These are phyloP conservation scores for Trissolcus basalis DNA, from an alignment of 1,140 invertebrate species.

Conservation along the genomic window DNA sequence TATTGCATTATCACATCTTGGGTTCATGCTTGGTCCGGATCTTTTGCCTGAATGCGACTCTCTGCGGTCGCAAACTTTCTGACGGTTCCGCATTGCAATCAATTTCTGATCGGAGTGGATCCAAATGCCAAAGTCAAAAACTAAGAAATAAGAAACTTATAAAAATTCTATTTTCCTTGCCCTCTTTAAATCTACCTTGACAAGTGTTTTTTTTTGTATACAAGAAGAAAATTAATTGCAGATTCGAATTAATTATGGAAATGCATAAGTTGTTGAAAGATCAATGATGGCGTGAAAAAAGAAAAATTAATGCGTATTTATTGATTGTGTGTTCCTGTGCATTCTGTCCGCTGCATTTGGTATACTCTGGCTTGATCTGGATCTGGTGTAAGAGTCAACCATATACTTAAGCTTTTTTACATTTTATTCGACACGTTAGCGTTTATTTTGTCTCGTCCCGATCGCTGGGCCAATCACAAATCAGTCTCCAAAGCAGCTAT, in stretches of 20 bases:
- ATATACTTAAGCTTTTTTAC: conserved; percentile 74
- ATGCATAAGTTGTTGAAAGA: conserved; percentile 1
- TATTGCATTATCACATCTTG: conserved; percentile 71
- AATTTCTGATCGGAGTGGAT: conserved; percentile 6
- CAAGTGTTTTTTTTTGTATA: no score
- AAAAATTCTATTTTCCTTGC: no score
- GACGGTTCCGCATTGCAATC: conserved; percentile 15
- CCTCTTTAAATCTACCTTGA: no score
- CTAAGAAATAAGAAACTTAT: no score
- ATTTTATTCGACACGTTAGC: conserved; percentile 67
- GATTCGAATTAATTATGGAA: neutral
- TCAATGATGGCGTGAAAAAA: conserved; percentile 15
- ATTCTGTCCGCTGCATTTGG: conserved; percentile 77
- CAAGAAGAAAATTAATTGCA: neutral
- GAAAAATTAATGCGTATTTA: conserved; percentile 71
- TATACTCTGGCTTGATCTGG: conserved; percentile 77
- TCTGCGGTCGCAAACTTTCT: conserved; percentile 10
- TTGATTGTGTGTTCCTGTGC: conserved; percentile 76
- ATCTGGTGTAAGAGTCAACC: conserved; percentile 77
- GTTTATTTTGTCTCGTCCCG: conserved; percentile 57
- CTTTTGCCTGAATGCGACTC: conserved; percentile 68
- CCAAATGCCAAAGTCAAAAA: no score
- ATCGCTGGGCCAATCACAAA: conserved; percentile 35
- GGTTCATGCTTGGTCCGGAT: conserved; percentile 57
- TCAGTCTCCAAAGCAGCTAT: conserved; percentile 50